Conservation (phyloP, 2,797 vertebrate genomes). For the Manis crassicaudata region DNA sequence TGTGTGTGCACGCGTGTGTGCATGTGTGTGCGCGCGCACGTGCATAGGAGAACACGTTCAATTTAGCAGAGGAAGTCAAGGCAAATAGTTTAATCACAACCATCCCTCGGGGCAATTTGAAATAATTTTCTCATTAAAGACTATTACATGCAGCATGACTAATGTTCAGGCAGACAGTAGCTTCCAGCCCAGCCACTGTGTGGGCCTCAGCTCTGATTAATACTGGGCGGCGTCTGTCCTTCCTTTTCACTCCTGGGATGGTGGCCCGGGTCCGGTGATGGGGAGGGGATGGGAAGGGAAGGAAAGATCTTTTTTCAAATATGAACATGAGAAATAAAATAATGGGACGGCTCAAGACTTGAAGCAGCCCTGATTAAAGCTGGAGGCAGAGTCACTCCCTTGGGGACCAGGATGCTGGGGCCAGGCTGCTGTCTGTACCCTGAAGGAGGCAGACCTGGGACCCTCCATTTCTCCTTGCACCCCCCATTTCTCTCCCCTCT, state of each 20-base stretch:
- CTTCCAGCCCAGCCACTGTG: constrained; percentile 74
- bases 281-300: neutral
- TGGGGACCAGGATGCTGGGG: neutral
- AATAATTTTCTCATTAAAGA: constrained; percentile 89
- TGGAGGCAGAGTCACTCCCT: neutral
- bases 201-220: constrained; percentile 57
- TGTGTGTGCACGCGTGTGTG: neutral
- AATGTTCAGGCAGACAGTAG: constrained; percentile 82
- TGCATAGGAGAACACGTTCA: constrained; percentile 70
- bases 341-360: neutral
- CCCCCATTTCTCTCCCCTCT: neutral
- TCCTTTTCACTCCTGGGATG: constrained; percentile 22
- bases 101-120: constrained; percentile 89
- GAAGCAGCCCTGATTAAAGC: neutral
- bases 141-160: constrained; percentile 81
- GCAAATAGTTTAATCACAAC: constrained; percentile 92
- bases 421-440: neutral
- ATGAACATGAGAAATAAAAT: constrained; percentile 53
- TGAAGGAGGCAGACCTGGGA: neutral
- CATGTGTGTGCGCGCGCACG: neutral
- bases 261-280: neutral
- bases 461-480: neutral
- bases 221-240: constrained; percentile 57
- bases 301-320: neutral
- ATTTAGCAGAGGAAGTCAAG: constrained; percentile 90